Evolutionary conservation across 2,797 vertebrate species (phyloP).

Genomic region (Cheirogaleus major): DNA sequence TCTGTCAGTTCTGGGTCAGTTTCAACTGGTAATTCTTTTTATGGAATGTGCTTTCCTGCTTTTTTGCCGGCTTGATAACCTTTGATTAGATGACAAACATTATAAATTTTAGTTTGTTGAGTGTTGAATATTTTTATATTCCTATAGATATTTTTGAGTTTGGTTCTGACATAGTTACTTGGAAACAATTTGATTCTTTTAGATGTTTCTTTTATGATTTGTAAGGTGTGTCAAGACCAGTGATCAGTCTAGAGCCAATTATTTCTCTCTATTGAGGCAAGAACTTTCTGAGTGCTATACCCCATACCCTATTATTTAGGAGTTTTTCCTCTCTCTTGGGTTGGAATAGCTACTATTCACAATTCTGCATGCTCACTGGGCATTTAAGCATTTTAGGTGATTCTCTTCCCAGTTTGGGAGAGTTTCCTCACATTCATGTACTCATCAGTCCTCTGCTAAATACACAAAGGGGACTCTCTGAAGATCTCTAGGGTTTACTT

Average conservation of each 20-base stretch:
- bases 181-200: neutral
- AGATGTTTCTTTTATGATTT: neutral
- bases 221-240: neutral
- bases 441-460: neutral
- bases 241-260: neutral
- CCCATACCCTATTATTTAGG: neutral
- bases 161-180: neutral
- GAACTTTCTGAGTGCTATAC: neutral
- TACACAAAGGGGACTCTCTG: neutral
- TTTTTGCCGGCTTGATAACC: neutral
- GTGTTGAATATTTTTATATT: neutral
- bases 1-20: neutral
- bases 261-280: neutral
- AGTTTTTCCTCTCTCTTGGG: neutral
- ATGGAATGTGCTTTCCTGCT: neutral
- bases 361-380: neutral
- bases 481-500: neutral
- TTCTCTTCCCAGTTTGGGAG: neutral
- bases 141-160: neutral
- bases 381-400: neutral
- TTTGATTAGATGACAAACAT: neutral
- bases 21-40: neutral
- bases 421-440: neutral
- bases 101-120: neutral
- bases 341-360: neutral